A percentile compares a stretch with the other conserved stretches of the same genome.
phyloP scores from a whole-genome alignment of 2,888 invertebrate genomes.

The Argyresthia albistria region DNA sequence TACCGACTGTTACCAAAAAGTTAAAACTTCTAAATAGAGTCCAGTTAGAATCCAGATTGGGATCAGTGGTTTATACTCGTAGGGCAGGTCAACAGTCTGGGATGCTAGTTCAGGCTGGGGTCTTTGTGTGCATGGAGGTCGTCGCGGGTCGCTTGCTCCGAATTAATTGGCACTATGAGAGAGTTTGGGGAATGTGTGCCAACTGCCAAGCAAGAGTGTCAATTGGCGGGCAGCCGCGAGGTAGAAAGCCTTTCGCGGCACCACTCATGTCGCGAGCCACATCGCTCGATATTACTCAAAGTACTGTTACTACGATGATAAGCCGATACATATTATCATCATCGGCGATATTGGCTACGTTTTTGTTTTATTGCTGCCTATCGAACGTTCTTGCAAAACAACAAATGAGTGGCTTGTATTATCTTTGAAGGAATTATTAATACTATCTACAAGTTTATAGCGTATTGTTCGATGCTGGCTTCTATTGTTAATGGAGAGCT shows the following conservation, averaged over 20 bases:
- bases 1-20: conserved; percentile 21
- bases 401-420: conserved; percentile 18
- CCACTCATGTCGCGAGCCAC: conserved; percentile 16
- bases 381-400: conserved; percentile 36
- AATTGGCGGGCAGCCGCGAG: conserved; percentile 13
- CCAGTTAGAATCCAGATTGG: conserved; percentile 26
- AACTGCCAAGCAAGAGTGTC: not conserved
- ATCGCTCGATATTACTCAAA: conserved; percentile 23
- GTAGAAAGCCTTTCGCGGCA: conserved; percentile 41
- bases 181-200: conserved; percentile 37
- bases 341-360: conserved; percentile 45
- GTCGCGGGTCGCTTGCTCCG: conserved; percentile 15
- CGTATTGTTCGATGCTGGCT: too few species aligned
- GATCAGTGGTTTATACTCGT: conserved; percentile 28
- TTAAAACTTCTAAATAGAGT: conserved; percentile 11
- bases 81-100: conserved; percentile 50
- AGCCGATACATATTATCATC: too few species aligned
- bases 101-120: conserved; percentile 10
- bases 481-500: too few species aligned
- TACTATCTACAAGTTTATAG: too few species aligned
- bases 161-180: conserved; percentile 35
- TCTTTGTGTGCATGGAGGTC: conserved; percentile 6
- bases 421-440: too few species aligned
- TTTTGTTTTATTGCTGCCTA: conserved; percentile 24
- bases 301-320: conserved; percentile 13